Evolutionary conservation across 2,888 invertebrate species (phyloP).

Genomic region (Lottia scabra): DNA sequence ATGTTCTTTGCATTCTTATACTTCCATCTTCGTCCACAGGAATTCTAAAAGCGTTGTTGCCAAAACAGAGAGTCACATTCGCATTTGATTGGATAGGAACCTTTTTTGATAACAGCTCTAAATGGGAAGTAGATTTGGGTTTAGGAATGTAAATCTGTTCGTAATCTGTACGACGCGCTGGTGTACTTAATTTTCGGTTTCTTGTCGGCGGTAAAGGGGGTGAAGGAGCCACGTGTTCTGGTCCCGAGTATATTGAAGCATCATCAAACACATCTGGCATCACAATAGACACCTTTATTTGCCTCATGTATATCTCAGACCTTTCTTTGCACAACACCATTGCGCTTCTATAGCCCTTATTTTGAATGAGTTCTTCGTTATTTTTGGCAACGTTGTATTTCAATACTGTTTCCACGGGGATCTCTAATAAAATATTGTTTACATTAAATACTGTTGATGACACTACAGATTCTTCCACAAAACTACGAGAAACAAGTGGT

Average conservation of each 20-base stretch:
- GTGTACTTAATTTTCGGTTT: neutral
- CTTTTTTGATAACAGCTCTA: neutral
- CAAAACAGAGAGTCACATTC: neutral
- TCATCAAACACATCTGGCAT: constrained; percentile 25
- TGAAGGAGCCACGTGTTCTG: neutral
- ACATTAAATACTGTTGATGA: constrained; percentile 52
- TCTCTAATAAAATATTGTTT: constrained; percentile 54
- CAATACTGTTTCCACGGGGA: constrained; percentile 45
- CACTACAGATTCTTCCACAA: constrained; percentile 50
- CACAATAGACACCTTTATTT: constrained; percentile 54
- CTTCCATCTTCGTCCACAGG: neutral
- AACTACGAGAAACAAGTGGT: constrained; percentile 44
- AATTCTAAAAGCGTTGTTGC: neutral
- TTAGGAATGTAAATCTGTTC: neutral
- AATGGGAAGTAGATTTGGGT: neutral
- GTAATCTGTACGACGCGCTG: neutral
- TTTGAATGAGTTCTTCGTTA: constrained; percentile 35
- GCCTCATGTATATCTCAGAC: constrained; percentile 49
- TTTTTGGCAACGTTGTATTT: constrained; percentile 45
- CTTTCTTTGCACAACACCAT: constrained; percentile 46
- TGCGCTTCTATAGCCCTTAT: constrained; percentile 44
- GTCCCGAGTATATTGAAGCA: neutral
- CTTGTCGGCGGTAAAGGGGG: neutral
- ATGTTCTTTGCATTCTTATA: neutral
- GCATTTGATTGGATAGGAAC: neutral